A percentile compares a stretch with the other conserved stretches of the same genome.
These are phyloP conservation scores for Brienomyrus longianalis DNA, from an alignment of 2,113 vertebrate species.

Conservation along the genomic window DNA sequence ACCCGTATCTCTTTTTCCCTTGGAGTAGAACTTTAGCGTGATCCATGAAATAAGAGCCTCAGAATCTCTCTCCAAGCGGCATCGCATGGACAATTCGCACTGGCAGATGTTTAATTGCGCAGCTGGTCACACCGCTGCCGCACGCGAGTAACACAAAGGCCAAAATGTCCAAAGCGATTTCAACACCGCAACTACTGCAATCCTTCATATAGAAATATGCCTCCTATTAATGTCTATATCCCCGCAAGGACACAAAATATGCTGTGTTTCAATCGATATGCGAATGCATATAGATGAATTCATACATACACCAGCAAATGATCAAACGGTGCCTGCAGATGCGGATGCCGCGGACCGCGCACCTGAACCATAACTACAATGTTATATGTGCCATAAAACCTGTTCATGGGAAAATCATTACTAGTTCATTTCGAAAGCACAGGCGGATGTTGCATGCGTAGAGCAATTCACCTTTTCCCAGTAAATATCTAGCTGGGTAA, in stretches of 20 bases:
- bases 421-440: not conserved
- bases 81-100: conserved; percentile 25
- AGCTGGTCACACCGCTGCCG: not conserved
- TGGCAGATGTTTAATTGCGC: conserved; percentile 22
- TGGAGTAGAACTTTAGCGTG: conserved; percentile 24
- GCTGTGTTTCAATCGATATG: not conserved
- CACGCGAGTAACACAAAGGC: not conserved
- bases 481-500: not conserved
- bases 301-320: not conserved
- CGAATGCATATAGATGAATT: not conserved
- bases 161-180: not conserved
- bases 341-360: not conserved
- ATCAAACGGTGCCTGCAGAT: not conserved
- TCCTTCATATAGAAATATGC: not conserved
- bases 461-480: not conserved
- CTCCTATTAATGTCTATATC: not conserved
- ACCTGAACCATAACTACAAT: not conserved
- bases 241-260: not conserved
- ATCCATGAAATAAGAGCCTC: conserved; percentile 38
- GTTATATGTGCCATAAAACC: not conserved
- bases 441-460: not conserved
- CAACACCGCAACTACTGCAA: not conserved
- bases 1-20: not conserved
- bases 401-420: not conserved
- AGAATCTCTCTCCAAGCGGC: conserved; percentile 16